A percentile compares a stretch with the other conserved stretches of the same genome.
These are phyloP conservation scores for Hypercompe scribonia DNA, from an alignment of 2,888 invertebrate species.

Conservation along the genomic window DNA sequence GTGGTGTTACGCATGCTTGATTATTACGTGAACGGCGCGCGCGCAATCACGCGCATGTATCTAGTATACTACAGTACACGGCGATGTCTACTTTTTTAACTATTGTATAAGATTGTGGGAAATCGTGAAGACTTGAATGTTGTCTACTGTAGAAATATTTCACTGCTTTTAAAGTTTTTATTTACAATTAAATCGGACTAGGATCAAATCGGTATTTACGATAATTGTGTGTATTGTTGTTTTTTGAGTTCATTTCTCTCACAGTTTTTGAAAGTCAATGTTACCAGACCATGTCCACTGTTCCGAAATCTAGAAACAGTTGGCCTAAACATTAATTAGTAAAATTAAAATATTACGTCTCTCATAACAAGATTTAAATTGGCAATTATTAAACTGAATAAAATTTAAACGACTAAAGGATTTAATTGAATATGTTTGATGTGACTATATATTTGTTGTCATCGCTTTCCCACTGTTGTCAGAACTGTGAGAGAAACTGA, in stretches of 20 bases:
- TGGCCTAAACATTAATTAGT: background rate
- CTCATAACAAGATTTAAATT: background rate
- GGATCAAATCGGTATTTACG: background rate
- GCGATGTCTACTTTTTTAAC: constrained; percentile 25
- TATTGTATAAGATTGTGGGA: constrained; percentile 26
- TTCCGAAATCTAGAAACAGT: background rate
- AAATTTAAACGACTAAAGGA: background rate
- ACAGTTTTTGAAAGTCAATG: background rate
- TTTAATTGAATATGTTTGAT: background rate
- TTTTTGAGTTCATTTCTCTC: background rate
- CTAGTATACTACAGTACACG: constrained; percentile 14
- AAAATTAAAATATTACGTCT: constrained; percentile 1
- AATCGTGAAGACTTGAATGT: constrained; percentile 17
- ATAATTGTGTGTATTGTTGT: background rate
- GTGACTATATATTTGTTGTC: background rate
- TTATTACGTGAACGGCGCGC: constrained; percentile 40
- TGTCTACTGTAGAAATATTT: background rate
- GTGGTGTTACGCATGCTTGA: constrained; percentile 46
- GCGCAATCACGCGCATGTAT: constrained; percentile 37
- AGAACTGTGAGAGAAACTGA: constrained; percentile 8
- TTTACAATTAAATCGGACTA: background rate
- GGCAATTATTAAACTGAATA: background rate
- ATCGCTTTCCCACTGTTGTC: constrained; percentile 4
- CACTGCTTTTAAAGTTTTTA: background rate
- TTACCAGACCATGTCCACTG: constrained; percentile 1